phyloP scores from a whole-genome alignment of 1,140 invertebrate genomes.

The Stegodyphus dumicola region DNA sequence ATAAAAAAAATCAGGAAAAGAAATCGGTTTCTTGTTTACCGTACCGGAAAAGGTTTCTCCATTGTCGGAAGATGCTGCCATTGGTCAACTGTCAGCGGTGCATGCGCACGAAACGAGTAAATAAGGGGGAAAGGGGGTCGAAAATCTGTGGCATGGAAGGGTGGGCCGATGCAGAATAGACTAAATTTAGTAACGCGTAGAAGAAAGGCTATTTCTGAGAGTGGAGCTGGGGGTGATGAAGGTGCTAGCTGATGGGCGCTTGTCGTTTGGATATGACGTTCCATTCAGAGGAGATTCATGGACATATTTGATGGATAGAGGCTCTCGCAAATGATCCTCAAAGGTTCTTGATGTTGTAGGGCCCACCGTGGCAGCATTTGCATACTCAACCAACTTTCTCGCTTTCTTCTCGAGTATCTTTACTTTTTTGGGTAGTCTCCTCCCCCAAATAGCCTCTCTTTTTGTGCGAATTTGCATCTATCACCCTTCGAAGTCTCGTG shows the following conservation, averaged over 20 bases:
- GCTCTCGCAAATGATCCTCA: slow-evolving; percentile 47
- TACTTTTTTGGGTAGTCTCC: not conserved
- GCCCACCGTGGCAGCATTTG: slow-evolving; percentile 39
- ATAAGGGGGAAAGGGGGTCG: slow-evolving; percentile 9
- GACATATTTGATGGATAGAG: slow-evolving; percentile 50
- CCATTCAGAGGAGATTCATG: slow-evolving; percentile 55
- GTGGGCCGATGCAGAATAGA: slow-evolving; percentile 18
- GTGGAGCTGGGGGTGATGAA: not conserved
- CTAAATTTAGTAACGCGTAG: slow-evolving; percentile 42
- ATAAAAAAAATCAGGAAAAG: slow-evolving; percentile 25
- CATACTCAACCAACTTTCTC: slow-evolving; percentile 37
- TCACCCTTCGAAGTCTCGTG: slow-evolving; percentile 35
- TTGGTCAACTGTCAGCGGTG: slow-evolving; percentile 59
- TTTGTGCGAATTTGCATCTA: slow-evolving; percentile 60
- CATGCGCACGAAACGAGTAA: slow-evolving; percentile 56
- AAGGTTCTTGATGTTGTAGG: slow-evolving; percentile 40
- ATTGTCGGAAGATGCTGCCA: slow-evolving; percentile 52
- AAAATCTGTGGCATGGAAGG: slow-evolving; percentile 1
- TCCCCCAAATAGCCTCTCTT: slow-evolving; percentile 50
- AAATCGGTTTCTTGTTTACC: slow-evolving; percentile 57
- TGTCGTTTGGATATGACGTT: slow-evolving; percentile 52
- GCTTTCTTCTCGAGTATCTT: not conserved
- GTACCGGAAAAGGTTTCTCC: slow-evolving; percentile 55
- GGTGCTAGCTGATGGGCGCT: slow-evolving; percentile 34
- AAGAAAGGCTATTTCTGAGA: slow-evolving; percentile 49